These are phyloP conservation scores for Ganaspis sp. DNA, from an alignment of 1,140 invertebrate genomes.

Conservation along the genomic window DNA sequence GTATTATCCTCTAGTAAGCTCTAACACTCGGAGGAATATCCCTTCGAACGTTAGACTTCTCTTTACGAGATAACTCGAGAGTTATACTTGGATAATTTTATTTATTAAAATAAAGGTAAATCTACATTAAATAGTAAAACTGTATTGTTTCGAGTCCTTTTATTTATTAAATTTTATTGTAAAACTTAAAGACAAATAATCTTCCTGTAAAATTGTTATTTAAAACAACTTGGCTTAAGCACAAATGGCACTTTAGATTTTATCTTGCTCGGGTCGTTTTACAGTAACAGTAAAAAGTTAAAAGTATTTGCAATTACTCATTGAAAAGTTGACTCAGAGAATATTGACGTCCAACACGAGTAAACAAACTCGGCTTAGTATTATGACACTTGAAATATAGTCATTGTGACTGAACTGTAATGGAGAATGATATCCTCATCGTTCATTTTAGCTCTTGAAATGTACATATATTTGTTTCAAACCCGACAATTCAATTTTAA, in stretches of 20 bases:
- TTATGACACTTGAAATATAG: constrained; percentile 13
- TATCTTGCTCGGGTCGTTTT: not conserved
- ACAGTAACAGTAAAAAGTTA: not conserved
- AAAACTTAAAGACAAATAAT: too few species aligned
- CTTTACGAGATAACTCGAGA: not conserved
- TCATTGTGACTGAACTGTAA: constrained; percentile 3
- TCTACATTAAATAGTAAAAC: too few species aligned
- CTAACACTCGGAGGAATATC: not conserved
- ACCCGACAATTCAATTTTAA: too few species aligned
- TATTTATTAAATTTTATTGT: too few species aligned
- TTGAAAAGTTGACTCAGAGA: not conserved
- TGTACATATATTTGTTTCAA: not conserved
- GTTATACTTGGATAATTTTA: not conserved
- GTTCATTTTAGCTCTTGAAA: not conserved
- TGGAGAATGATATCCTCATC: constrained; percentile 11
- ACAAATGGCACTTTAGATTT: not conserved
- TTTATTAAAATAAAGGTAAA: not conserved
- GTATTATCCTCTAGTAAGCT: not conserved
- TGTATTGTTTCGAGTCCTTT: too few species aligned
- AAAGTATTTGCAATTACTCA: not conserved
- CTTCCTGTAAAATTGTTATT: too few species aligned
- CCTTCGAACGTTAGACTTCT: not conserved
- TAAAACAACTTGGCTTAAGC: too few species aligned
- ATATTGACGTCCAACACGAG: not conserved
- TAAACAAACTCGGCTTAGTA: not conserved